Evolutionary conservation across 2,797 vertebrate genomes (phyloP).

Genomic region (Loris lydekkerianus): DNA sequence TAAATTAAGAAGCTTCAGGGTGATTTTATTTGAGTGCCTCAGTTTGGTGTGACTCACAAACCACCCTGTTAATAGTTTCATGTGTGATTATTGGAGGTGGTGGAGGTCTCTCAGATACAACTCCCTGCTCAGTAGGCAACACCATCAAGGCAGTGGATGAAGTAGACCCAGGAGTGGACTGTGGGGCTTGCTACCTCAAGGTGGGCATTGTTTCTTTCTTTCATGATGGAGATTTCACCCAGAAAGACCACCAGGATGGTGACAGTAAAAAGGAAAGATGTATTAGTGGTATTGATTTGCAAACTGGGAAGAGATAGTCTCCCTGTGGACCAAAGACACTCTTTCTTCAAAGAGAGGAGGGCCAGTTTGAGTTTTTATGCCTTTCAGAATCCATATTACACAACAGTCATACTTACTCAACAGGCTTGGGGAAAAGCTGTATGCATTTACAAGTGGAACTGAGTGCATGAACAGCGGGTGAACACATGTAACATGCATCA

Average conservation of each 20-base stretch:
- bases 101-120: background rate
- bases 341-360: too few relatives aligned
- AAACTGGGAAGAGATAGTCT: too few relatives aligned
- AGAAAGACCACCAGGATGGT: too few relatives aligned
- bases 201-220: background rate
- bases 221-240: too few relatives aligned
- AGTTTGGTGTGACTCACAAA: background rate
- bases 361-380: too few relatives aligned
- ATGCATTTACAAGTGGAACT: background rate
- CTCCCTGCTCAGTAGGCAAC: background rate
- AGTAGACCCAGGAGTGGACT: background rate
- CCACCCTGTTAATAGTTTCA: background rate
- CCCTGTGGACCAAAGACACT: too few relatives aligned
- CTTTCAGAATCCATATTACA: too few relatives aligned
- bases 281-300: too few relatives aligned
- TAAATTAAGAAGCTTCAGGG: background rate
- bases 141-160: background rate
- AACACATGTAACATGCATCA: background rate
- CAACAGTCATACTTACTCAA: background rate
- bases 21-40: background rate
- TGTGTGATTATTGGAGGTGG: background rate
- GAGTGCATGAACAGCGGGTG: background rate
- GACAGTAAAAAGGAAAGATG: too few relatives aligned
- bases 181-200: background rate
- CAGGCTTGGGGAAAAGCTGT: background rate